A percentile compares a stretch with the other conserved stretches of the same genome.
Conservation (phyloP, 2,113 vertebrate species). For the Cottus gobio region DNA sequence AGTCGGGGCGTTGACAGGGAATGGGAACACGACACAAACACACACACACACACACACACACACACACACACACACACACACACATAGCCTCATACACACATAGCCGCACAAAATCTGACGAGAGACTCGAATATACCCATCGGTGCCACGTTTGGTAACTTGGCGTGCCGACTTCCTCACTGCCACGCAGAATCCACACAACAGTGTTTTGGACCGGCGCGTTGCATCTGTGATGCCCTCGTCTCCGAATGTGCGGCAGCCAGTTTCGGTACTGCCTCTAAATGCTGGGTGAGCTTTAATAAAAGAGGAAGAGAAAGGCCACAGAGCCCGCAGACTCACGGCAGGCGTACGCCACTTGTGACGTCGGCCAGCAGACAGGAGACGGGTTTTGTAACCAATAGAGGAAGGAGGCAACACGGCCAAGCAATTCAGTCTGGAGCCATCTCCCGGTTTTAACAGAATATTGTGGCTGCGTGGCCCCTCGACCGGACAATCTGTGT, state of each 20-base stretch:
- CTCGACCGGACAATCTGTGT: constrained; percentile 5
- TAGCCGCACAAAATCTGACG: constrained; percentile 12
- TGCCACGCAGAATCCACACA: not conserved
- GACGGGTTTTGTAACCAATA: constrained; percentile 67
- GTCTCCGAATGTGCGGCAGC: not conserved
- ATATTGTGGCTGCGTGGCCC: constrained; percentile 5
- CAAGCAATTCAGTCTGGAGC: constrained; percentile 26
- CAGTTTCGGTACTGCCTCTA: constrained; percentile 28
- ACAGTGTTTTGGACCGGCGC: not conserved
- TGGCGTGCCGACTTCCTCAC: not conserved
- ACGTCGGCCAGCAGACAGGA: constrained; percentile 73
- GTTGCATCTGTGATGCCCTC: not conserved
- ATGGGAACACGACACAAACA: too few relatives aligned
- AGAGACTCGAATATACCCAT: not conserved
- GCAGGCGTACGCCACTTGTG: constrained; percentile 46
- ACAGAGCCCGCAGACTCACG: constrained; percentile 66
- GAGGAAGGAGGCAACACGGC: constrained; percentile 44
- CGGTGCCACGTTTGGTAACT: not conserved
- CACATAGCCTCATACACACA: constrained; percentile 7
- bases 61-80: too few relatives aligned
- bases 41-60: too few relatives aligned
- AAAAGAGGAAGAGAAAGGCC: constrained; percentile 76
- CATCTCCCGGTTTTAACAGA: constrained; percentile 24
- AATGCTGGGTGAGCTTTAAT: constrained; percentile 59
- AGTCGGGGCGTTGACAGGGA: too few relatives aligned